Percentiles rank a stretch among this genome's conserved stretches.
Evolutionary conservation across 2,797 vertebrate genomes (phyloP).

Genomic region (Oophaga sylvatica): DNA sequence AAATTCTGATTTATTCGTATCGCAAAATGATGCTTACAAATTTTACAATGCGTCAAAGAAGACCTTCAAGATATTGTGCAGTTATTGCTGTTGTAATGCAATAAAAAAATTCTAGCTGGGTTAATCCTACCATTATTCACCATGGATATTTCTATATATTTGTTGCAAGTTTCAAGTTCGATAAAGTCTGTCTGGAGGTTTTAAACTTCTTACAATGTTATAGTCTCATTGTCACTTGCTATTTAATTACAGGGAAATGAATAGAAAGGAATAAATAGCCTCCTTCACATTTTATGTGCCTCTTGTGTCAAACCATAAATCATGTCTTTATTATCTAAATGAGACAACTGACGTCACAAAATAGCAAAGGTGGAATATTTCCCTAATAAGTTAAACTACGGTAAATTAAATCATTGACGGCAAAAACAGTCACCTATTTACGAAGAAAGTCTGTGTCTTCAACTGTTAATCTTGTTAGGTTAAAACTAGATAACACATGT

Average conservation of each 20-base stretch:
- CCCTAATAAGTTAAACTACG: constrained; percentile 26
- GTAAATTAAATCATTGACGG: constrained; percentile 22
- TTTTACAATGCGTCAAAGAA: no score
- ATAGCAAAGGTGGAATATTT: constrained; percentile 48
- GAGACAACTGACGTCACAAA: constrained; percentile 37
- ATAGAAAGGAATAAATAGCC: constrained; percentile 11
- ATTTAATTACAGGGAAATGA: constrained; percentile 44
- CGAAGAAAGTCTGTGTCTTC: neutral
- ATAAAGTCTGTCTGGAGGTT: neutral
- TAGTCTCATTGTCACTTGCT: constrained; percentile 7
- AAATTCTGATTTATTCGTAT: no score
- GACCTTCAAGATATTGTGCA: no score
- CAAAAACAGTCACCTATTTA: constrained; percentile 19
- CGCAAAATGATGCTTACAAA: no score
- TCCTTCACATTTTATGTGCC: constrained; percentile 64
- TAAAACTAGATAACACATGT: neutral
- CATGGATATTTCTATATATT: neutral
- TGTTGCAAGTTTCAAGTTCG: neutral
- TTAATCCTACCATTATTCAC: no score
- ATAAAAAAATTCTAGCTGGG: no score
- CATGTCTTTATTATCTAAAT: constrained; percentile 47
- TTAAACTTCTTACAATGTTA: neutral
- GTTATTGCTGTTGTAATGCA: no score
- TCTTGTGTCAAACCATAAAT: constrained; percentile 70
- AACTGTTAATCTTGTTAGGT: neutral